phyloP scores from a whole-genome alignment of 2,113 vertebrate species.

The Lynx canadensis region DNA sequence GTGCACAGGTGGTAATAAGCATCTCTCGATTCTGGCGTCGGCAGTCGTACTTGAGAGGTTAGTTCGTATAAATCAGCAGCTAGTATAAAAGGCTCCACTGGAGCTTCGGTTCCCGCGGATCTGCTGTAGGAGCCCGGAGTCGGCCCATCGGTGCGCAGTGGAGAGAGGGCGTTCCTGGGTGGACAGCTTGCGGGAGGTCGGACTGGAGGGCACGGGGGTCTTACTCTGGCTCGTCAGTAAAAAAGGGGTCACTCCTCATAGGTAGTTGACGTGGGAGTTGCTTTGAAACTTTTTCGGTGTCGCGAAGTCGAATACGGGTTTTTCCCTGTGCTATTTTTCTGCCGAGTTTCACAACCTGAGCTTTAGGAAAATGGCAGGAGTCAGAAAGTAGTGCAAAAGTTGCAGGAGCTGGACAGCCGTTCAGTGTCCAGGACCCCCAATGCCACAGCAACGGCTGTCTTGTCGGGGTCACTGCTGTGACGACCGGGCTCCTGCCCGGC shows the following conservation, averaged over 20 bases:
- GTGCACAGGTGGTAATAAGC: neutral
- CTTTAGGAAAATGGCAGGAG: conserved; percentile 25
- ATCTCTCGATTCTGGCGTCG: too few relatives aligned
- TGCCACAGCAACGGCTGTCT: neutral
- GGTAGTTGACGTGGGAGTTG: neutral
- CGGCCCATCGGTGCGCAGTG: neutral
- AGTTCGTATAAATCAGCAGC: neutral
- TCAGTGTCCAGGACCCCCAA: neutral
- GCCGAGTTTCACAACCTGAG: conserved; percentile 8
- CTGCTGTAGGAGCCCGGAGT: neutral
- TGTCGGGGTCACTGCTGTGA: neutral
- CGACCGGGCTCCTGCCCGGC: neutral
- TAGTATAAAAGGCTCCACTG: neutral
- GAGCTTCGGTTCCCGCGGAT: neutral
- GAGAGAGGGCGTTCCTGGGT: neutral
- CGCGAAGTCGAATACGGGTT: neutral
- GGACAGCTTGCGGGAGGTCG: neutral
- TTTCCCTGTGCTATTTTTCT: neutral
- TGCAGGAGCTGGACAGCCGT: neutral
- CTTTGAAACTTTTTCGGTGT: neutral
- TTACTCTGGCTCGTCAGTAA: neutral
- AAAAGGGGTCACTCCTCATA: neutral
- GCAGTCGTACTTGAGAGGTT: neutral
- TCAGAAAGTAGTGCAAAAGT: neutral
- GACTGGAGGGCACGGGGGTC: neutral